Percentiles rank a stretch among this genome's conserved stretches.
Conservation (phyloP, 2,113 vertebrate genomes). For the Trichomycterus rosablanca region DNA sequence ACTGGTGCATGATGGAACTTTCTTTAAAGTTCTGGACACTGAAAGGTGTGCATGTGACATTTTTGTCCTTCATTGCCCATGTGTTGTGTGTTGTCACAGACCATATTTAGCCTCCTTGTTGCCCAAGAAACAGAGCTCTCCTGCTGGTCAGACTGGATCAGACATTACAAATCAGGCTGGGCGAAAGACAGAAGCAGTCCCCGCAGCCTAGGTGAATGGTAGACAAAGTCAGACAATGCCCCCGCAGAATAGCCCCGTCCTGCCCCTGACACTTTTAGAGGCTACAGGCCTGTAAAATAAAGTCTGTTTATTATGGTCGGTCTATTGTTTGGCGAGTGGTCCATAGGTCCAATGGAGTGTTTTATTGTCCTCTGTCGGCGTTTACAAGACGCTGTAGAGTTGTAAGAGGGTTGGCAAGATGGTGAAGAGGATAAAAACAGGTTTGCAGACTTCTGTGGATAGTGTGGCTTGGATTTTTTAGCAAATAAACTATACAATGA, state of each 20-base stretch:
- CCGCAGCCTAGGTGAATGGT: constrained; percentile 48
- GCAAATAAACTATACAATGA: neutral
- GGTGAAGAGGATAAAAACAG: constrained; percentile 46
- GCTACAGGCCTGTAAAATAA: constrained; percentile 68
- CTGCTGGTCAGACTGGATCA: constrained; percentile 34
- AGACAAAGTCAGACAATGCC: constrained; percentile 49
- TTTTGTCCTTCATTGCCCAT: constrained; percentile 10
- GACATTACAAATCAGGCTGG: constrained; percentile 23
- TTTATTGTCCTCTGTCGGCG: constrained; percentile 71
- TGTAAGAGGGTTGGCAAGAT: constrained; percentile 52
- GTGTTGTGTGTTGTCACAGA: constrained; percentile 6
- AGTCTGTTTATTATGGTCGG: constrained; percentile 74
- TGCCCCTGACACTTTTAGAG: constrained; percentile 69
- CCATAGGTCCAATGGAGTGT: constrained; percentile 70
- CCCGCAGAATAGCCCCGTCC: constrained; percentile 56
- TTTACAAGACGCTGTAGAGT: constrained; percentile 65
- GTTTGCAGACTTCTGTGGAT: constrained; percentile 19
- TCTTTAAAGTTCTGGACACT: neutral
- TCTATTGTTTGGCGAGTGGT: constrained; percentile 73
- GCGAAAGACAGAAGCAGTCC: constrained; percentile 29
- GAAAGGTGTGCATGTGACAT: neutral
- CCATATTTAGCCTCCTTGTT: constrained; percentile 36
- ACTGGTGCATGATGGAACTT: neutral
- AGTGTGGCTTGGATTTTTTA: neutral
- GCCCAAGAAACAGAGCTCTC: constrained; percentile 40